Evolutionary conservation across 2,888 invertebrate genomes (phyloP), one percentile per base, ranked within the genome.

Genomic region (Oeneis ivallda): DNA sequence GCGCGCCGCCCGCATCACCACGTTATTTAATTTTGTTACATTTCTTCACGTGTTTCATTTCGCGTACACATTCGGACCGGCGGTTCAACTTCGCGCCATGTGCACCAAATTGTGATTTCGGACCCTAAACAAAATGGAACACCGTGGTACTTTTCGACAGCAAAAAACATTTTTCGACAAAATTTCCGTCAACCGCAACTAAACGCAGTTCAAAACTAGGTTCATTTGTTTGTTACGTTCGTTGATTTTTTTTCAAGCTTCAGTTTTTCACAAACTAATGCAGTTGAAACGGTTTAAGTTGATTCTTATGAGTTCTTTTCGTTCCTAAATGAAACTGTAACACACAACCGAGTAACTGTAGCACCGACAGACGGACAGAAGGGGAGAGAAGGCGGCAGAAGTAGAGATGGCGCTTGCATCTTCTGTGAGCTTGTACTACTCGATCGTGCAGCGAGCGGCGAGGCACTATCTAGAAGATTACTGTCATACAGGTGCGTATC

Each of bases 391-490:
- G 74, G 82, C 64, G 73, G 73, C 80, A 79, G 73, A 85, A 64
- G 63, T 82, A 91, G 56, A 86, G 78, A 92, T 92, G 92, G 92
- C 92, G 84, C 92, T 94, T 74, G 93, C 94, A 80, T 94, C 94
- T 84, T 94, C 94, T 87, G 94, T 94, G 86, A 94, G 94, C 89
- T 87, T 94, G 77, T 94, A 94, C 87, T 94, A 94, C 89, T 94
- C 94, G 76, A 94, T 94, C 85, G 94, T 94, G 87, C 94, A 94
- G 88, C 93, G 94, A 76, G 94, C 94, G 72, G 94, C 94, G 75
- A 92, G 94, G 82, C 94, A 94, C 83, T 94, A 94, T 80, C 84
- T 94, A 78, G 94, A 94, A 92, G 94, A 94, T 82, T 94, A 94
- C 80, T 94, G 94, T 86, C 93, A 93, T 76, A 93, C 94, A 85